Evolutionary conservation across 2,113 vertebrate genomes (phyloP), one percentile per base, ranked within the genome.

Genomic region (Gavia stellata): DNA sequence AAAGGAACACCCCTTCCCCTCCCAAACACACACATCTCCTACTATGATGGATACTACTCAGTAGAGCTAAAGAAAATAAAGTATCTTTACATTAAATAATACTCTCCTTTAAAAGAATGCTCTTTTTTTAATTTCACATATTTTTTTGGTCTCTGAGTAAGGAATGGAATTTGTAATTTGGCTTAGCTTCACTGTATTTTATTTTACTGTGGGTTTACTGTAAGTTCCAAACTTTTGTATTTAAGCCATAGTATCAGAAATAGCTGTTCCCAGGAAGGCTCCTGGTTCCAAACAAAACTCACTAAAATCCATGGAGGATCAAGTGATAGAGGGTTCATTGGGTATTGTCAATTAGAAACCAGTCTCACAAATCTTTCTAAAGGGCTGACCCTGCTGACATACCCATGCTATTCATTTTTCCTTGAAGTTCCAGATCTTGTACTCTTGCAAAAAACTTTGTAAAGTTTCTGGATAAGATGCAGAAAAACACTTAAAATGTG

Each of bases 41-140:
- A 66, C 47, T 92, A 58, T n/a, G 68, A 68, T 90, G 52, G 38
- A 58, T 20, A 31, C 14, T 72, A 62, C 73, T 72, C 55, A 26
- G 63, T 2, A 66, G 23, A 95, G 44, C 28, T 82, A 71, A 94
- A 91, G 49, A 93, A 93, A 88, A 80, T 36, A 56, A 92, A 86
- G 25, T 40, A 72, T 49, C 29, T 82, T 77, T 81, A 42, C 15
- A 62, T 33, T 63, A 80, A 90, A 75, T 72, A 92, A 66, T 45
- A 67, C 2, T 81, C 4, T 31, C 38, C 3, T 3, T 82, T 78
- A 42, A 89, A 91, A 81, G 11, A 87, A 81, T 53, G 14, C 6
- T 74, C 29, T 71, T 77, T 47, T 89, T 67, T 53, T 47, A 92
- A 50, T 52, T 86, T 73, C 56, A 74, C 1, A 0, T 47, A 58